A percentile compares a stretch with the other conserved stretches of the same genome.
phyloP scores from a whole-genome alignment of 2,797 vertebrate genomes.

The Allobates femoralis region DNA sequence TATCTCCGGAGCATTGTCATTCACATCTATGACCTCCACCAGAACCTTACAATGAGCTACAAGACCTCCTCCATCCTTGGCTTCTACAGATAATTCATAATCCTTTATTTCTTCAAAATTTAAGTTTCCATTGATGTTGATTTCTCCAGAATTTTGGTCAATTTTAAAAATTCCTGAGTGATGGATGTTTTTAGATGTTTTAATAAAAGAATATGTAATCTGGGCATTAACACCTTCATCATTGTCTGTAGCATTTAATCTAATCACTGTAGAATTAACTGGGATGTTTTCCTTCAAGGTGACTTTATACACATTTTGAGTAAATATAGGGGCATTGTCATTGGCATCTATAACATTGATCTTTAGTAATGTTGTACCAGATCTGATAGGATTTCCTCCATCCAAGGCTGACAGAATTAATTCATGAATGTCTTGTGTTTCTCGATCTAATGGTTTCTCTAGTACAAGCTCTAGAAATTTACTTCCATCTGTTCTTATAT shows the following conservation, averaged over 20 bases:
- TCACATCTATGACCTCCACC: constrained; percentile 71
- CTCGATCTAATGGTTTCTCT: constrained; percentile 74
- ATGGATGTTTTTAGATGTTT: constrained; percentile 28
- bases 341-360: constrained; percentile 71
- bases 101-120: constrained; percentile 49
- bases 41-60: constrained; percentile 83
- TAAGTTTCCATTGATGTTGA: constrained; percentile 40
- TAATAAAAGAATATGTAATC: constrained; percentile 44
- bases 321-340: constrained; percentile 74
- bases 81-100: constrained; percentile 54
- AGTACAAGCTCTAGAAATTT: constrained; percentile 70
- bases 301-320: constrained; percentile 66
- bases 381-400: constrained; percentile 73
- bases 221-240: constrained; percentile 72
- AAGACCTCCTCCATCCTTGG: constrained; percentile 81
- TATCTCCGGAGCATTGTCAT: constrained; percentile 75
- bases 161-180: constrained; percentile 29
- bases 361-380: constrained; percentile 67
- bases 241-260: constrained; percentile 71
- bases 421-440: constrained; percentile 69
- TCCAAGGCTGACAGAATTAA: constrained; percentile 74
- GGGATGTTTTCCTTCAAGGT: constrained; percentile 68
- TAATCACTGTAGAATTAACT: constrained; percentile 56
- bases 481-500: constrained; percentile 7
- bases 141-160: constrained; percentile 39